Base-by-base conservation (phyloP, 2,888 invertebrate genomes). In the Oasisia sp. region DNA sequence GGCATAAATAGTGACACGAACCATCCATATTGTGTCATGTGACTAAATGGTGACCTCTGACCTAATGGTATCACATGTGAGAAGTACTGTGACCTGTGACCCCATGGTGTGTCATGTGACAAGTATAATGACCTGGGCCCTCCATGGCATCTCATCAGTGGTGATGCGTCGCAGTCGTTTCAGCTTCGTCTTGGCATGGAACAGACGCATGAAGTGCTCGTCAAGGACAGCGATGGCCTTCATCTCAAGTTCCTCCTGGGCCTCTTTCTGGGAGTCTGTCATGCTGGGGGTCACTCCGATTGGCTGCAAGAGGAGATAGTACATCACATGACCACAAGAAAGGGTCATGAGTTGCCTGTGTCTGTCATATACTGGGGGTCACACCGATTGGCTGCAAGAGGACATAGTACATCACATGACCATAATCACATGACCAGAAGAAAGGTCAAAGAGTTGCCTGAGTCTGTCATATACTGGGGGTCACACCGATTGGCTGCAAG, bases 81-180 rank as follows among this genome's bases (percentile, higher is more conserved):
- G 1, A 91, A 9, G 9, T 14, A 91, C 58, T 3, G 19, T 74
- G 74, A 74, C 74, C 74, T 19, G 74, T 19, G 74, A 14, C 74
- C 74, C 19, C 19, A 19, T 74, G 74, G 74, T 27, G 74, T 74
- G 27, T 19, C 74, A 27, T 27, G 74, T 89, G 89, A 74, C 95
- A 95, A 95, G 95, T 92, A 94, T 74, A 38, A 32, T 94, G 93
- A 96, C 93, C 96, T 96, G 94, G 32, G 89, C 94, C 94, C 95
- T 94, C 95, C 96, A 96, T 32, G 96, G 95, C 93, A 95, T 93
- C 92, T 96, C 96, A 93, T 96, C 95, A 27, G 93, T 93, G 91
- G 94, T 94, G 89, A 96, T 94, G 93, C 95, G 95, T 92, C 96
- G 94, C 89, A 96, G 94, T 89, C 95, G 93, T 56, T 93, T 93